phyloP scores from a whole-genome alignment of 1,140 invertebrate genomes.

The Goniozus legneri region DNA sequence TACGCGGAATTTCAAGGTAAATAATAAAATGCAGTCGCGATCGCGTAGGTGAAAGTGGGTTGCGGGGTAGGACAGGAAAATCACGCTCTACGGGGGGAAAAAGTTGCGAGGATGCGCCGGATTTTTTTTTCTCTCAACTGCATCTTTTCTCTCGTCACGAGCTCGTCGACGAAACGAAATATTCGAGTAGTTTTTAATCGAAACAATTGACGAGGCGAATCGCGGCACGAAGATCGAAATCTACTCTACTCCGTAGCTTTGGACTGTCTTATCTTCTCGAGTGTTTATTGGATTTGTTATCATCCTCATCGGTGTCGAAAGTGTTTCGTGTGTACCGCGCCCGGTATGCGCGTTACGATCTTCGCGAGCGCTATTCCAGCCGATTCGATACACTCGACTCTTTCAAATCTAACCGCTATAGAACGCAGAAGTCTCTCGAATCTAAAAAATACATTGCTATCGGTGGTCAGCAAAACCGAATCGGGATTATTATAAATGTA shows the following conservation, averaged over 20 bases:
- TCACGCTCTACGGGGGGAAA: background rate
- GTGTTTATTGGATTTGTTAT: slow-evolving; percentile 36
- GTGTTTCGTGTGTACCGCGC: too few species aligned
- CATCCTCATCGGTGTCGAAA: slow-evolving; percentile 28
- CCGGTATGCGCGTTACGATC: too few species aligned
- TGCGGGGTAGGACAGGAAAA: background rate
- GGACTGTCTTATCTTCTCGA: slow-evolving; percentile 28
- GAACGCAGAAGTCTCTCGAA: too few species aligned
- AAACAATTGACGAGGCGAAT: background rate
- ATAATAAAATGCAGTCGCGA: slow-evolving; percentile 11
- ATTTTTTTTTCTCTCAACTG: background rate
- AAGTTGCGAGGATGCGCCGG: background rate
- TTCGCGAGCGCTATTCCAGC: too few species aligned
- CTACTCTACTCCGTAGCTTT: slow-evolving; percentile 15
- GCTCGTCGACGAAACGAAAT: slow-evolving; percentile 12
- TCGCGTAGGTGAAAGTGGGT: slow-evolving; percentile 19
- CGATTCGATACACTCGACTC: too few species aligned
- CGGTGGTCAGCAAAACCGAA: too few species aligned
- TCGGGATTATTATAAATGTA: too few species aligned
- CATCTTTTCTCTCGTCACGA: slow-evolving; percentile 2
- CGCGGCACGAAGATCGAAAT: slow-evolving; percentile 16
- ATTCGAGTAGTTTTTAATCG: too few species aligned
- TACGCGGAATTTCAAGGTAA: slow-evolving; percentile 1
- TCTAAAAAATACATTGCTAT: too few species aligned
- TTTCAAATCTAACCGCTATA: too few species aligned